Evolutionary conservation across 2,113 vertebrate genomes (phyloP), one percentile per base, ranked within the genome.

Genomic region (Stegostoma tigrinum): DNA sequence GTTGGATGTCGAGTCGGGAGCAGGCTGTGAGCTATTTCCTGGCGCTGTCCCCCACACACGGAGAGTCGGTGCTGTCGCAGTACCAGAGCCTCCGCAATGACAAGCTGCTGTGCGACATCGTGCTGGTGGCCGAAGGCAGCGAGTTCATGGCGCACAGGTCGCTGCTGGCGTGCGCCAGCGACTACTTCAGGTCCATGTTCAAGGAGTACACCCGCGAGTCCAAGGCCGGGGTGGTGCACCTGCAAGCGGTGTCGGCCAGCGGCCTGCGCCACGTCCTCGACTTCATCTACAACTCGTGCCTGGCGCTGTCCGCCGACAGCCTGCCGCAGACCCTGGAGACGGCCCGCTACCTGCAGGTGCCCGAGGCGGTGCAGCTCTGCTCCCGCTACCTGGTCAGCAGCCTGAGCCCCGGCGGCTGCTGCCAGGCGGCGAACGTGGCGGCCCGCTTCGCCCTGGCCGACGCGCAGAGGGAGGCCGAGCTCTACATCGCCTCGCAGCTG

Each of bases 111-210:
- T 99, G 99, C 0, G 99, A 99, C 86, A 98, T 99, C n/a, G 97
- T 98, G 90, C 97, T 99, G 95, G 97, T 98, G 96, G 97, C 98
- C 2, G 97, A 98, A 27, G 98, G 98, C 87, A 97, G 97, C 0
- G 97, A 98, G 55, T 99, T 99, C 96, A 98, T 98, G 0, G 99
- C 98, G 66, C 99, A 99, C 96, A 98, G 98, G 48, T 98, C 98
- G 64, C 97, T 99, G 61, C 96, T 99, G 96, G 99, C 99, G 5
- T 98, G 98, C 96, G 98, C 99, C 96, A 99, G 99, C 0, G 98
- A 99, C 96, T 99, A 99, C 97, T 99, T 99, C 96, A 98, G 98
- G 97, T 98, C 98, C 23, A 97, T 99, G 97, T 99, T 99, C 96
- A 98, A 99, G 96, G 98, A 98, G 75, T 97, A 98, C 24, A 99